phyloP scores from a whole-genome alignment of 2,797 vertebrate species.

The Platyrinchus mystaceus region DNA sequence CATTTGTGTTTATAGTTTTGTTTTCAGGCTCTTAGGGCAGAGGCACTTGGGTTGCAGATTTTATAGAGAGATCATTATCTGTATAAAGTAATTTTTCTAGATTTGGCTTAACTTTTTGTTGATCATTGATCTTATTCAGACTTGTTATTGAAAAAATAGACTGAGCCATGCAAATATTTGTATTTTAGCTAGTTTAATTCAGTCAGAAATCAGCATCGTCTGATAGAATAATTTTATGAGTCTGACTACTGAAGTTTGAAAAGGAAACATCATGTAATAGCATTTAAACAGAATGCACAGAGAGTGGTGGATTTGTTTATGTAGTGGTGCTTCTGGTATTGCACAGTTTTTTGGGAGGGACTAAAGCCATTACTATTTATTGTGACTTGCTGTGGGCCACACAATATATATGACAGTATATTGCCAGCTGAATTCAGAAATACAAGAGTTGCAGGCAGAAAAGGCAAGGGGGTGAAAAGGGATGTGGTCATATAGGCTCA shows the following conservation, averaged over 20 bases:
- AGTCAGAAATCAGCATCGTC: background rate
- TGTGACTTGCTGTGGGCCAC: background rate
- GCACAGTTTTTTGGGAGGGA: background rate
- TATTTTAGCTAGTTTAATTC: constrained; percentile 1
- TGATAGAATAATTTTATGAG: background rate
- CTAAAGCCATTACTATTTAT: background rate
- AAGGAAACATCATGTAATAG: background rate
- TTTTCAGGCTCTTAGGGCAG: background rate
- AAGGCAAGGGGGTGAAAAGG: background rate
- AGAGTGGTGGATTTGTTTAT: background rate
- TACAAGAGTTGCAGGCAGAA: background rate
- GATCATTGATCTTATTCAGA: background rate
- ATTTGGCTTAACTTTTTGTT: background rate
- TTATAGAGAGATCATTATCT: background rate
- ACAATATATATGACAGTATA: background rate
- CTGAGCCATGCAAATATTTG: background rate
- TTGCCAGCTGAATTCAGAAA: background rate
- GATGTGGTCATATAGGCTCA: background rate
- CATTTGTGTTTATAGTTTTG: background rate
- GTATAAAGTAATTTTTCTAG: background rate
- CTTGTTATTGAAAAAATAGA: background rate
- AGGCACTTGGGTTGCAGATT: background rate
- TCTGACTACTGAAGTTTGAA: background rate
- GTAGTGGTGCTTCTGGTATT: background rate
- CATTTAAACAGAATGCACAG: background rate